Evolutionary conservation across 2,113 vertebrate species (phyloP).

Genomic region (Stigmatopora nigra): DNA sequence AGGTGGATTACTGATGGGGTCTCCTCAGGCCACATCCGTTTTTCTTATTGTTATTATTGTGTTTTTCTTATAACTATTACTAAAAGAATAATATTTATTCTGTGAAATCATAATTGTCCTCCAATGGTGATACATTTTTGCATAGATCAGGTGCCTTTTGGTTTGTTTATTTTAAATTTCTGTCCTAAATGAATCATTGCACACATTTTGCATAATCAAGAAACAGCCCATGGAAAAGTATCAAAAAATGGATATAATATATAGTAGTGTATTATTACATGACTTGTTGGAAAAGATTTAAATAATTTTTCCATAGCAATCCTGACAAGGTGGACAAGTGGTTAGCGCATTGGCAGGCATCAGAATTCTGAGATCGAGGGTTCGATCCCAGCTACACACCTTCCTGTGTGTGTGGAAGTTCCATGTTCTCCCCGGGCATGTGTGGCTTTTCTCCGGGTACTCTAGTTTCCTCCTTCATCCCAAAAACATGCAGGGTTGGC

Average conservation of each 20-base stretch:
- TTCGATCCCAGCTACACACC: too few relatives aligned
- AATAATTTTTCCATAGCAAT: neutral
- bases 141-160: neutral
- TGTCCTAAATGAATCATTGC: too few relatives aligned
- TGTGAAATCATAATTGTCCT: neutral
- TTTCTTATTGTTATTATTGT: neutral
- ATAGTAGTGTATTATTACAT: neutral
- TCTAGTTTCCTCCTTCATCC: too few relatives aligned
- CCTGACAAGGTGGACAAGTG: neutral
- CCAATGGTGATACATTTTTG: neutral
- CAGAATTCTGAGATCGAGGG: too few relatives aligned
- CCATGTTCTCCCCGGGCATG: too few relatives aligned
- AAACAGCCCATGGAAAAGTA: neutral
- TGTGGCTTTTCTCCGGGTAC: too few relatives aligned
- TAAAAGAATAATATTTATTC: neutral
- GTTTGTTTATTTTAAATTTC: neutral
- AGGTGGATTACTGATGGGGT: slow-evolving; percentile 1
- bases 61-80: neutral
- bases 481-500: too few relatives aligned
- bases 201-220: too few relatives aligned
- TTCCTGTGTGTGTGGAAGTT: too few relatives aligned
- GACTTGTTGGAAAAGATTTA: neutral
- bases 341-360: neutral
- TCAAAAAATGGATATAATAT: neutral
- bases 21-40: neutral